These are phyloP conservation scores for Megaceryle torquata DNA, from an alignment of 2,113 vertebrate genomes.

Conservation along the genomic window DNA sequence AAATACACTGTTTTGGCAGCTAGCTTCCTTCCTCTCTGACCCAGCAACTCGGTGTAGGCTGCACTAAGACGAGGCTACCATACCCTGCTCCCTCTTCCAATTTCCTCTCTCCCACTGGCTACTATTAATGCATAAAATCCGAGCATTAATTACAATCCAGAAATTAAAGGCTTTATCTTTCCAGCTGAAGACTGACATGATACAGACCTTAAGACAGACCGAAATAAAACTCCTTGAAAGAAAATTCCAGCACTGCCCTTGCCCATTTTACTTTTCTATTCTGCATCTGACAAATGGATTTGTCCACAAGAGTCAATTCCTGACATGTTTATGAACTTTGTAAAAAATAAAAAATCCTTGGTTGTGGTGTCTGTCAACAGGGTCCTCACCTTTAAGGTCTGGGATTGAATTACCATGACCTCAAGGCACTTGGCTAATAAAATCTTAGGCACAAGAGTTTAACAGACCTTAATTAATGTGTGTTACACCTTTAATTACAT, in stretches of 20 bases:
- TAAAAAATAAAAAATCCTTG: accelerated
- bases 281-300: not conserved
- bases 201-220: not conserved
- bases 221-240: not conserved
- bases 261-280: not conserved
- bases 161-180: not conserved
- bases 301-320: not conserved
- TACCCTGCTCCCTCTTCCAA: not conserved
- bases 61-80: not conserved
- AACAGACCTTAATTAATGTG: not conserved
- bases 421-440: not conserved
- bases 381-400: not conserved
- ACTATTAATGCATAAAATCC: not conserved
- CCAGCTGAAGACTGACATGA: not conserved
- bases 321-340: not conserved
- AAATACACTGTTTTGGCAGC: not conserved
- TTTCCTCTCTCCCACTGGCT: constrained; percentile 6
- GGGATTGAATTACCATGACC: not conserved
- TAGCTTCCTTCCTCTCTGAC: constrained; percentile 17
- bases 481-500: constrained; percentile 10
- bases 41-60: not conserved
- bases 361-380: not conserved
- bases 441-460: not conserved
- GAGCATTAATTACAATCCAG: not conserved
- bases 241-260: not conserved